phyloP scores from a whole-genome alignment of 2,888 invertebrate species.

The Ornithoptera alexandrae region DNA sequence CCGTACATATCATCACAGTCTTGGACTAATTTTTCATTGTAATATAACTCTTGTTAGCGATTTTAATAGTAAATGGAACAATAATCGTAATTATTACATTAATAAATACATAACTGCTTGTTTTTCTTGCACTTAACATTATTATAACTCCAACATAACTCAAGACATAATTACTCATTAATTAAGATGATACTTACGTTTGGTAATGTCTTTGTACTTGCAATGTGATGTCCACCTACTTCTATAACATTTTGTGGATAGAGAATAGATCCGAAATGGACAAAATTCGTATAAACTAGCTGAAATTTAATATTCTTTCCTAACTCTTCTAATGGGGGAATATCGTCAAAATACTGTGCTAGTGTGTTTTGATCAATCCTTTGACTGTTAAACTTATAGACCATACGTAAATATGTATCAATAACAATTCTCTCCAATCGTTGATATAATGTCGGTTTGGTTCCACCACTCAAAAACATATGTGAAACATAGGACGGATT shows the following conservation, averaged over 20 bases:
- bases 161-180: no score
- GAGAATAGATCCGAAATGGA: slow-evolving; percentile 79
- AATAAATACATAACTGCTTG: no score
- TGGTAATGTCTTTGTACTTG: slow-evolving; percentile 60
- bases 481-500: slow-evolving; percentile 80
- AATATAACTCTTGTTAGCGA: no score
- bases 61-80: no score
- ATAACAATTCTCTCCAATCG: slow-evolving; percentile 55
- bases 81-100: no score
- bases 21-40: no score
- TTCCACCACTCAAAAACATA: slow-evolving; percentile 69
- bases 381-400: slow-evolving; percentile 47
- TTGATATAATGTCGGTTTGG: slow-evolving; percentile 57
- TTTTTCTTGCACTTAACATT: no score
- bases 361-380: slow-evolving; percentile 51
- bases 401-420: slow-evolving; percentile 43
- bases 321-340: slow-evolving; percentile 76
- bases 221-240: slow-evolving; percentile 81
- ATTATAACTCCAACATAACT: no score
- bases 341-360: slow-evolving; percentile 64
- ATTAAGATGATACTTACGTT: slow-evolving; percentile 44
- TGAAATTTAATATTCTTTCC: slow-evolving; percentile 76
- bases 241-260: slow-evolving; percentile 80
- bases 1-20: no score
- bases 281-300: slow-evolving; percentile 81